Evolutionary conservation across 2,113 vertebrate genomes (phyloP).

Genomic region (Rhadina sibilatrix): DNA sequence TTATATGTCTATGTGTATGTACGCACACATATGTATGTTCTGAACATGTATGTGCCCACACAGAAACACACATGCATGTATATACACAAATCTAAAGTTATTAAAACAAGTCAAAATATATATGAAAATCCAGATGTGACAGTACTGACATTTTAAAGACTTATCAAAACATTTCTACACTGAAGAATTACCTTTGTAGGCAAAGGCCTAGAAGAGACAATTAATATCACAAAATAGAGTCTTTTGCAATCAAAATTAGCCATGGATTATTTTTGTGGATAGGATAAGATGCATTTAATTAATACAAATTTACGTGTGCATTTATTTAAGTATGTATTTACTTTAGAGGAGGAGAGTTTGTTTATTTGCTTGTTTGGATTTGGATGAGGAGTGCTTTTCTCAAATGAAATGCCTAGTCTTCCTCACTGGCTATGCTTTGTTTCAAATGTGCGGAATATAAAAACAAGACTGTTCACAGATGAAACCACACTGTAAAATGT

Average conservation of each 20-base stretch:
- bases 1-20: accelerated
- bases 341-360: accelerated
- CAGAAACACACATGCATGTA: accelerated
- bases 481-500: not conserved
- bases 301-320: too few species aligned
- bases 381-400: not conserved
- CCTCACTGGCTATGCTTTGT: not conserved
- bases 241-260: not conserved
- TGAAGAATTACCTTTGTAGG: not conserved
- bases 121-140: not conserved
- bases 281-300: not conserved
- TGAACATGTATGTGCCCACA: not conserved
- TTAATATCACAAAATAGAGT: not conserved
- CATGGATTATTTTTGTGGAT: not conserved
- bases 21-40: accelerated
- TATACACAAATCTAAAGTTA: not conserved
- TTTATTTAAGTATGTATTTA: not conserved
- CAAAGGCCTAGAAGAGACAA: not conserved
- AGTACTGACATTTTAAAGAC: not conserved
- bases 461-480: not conserved
- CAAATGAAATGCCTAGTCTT: not conserved
- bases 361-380: not conserved
- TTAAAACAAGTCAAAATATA: not conserved
- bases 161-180: not conserved
- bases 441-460: not conserved